Percentiles rank a stretch among this genome's conserved stretches.
Conservation (phyloP, 2,888 invertebrate genomes). For the Oxycera nigricornis region DNA sequence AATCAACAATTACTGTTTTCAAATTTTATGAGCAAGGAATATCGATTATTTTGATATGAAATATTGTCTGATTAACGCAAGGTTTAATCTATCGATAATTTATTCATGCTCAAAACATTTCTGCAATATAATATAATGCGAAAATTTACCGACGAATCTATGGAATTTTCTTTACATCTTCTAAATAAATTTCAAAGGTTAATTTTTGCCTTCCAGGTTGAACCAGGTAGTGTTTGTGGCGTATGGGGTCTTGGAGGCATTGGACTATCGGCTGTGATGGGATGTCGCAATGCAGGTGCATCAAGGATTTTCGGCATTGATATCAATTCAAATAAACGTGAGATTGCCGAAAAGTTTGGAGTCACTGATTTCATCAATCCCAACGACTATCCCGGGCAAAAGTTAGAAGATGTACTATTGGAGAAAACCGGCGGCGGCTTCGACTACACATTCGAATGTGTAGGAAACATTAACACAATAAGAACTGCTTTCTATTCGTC, state of each 20-base stretch:
- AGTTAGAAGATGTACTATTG: slow-evolving; percentile 86
- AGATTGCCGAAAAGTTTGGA: slow-evolving; percentile 82
- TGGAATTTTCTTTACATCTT: too few relatives aligned
- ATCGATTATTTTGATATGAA: too few relatives aligned
- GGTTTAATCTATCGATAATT: too few relatives aligned
- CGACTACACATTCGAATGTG: slow-evolving; percentile 98
- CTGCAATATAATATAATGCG: too few relatives aligned
- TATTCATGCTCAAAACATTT: too few relatives aligned
- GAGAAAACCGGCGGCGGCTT: slow-evolving; percentile 94
- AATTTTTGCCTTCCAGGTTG: slow-evolving; percentile 78
- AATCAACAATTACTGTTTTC: too few relatives aligned
- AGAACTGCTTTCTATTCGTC: slow-evolving; percentile 82
- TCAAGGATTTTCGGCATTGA: slow-evolving; percentile 88
- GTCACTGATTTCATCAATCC: slow-evolving; percentile 96
- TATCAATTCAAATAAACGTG: slow-evolving; percentile 82
- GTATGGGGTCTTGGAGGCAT: slow-evolving; percentile 95
- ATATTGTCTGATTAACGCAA: too few relatives aligned
- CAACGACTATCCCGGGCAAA: slow-evolving; percentile 72
- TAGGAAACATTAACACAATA: slow-evolving; percentile 91
- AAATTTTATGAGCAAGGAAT: too few relatives aligned
- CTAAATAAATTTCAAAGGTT: too few relatives aligned
- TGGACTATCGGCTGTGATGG: slow-evolving; percentile 87
- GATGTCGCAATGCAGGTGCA: slow-evolving; percentile 86
- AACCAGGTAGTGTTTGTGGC: slow-evolving; percentile 83
- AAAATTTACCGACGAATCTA: too few relatives aligned